These are phyloP conservation scores for Pygmarrhopalites habei DNA, from an alignment of 1,140 invertebrate genomes.

Conservation along the genomic window DNA sequence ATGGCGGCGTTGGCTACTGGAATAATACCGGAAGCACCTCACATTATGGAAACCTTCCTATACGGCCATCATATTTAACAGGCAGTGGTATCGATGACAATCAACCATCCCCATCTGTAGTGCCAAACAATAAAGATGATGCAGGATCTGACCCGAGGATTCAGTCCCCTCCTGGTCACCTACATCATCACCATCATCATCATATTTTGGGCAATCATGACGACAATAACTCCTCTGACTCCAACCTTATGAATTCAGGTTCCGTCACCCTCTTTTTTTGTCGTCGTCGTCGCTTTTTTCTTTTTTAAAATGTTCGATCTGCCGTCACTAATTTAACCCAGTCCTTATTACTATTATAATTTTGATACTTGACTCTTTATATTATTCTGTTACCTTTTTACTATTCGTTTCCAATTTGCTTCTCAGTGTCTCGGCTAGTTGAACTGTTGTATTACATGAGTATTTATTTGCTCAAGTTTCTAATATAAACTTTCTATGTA, in stretches of 20 bases:
- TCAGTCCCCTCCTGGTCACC: slow-evolving; percentile 14
- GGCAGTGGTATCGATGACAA: slow-evolving; percentile 34
- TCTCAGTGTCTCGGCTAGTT: too few relatives aligned
- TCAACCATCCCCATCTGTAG: slow-evolving; percentile 33
- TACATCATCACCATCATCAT: slow-evolving; percentile 15
- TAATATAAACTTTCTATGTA: too few relatives aligned
- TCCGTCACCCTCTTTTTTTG: background rate
- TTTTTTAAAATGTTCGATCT: too few relatives aligned
- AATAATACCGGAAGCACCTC: slow-evolving; percentile 50
- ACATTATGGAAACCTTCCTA: slow-evolving; percentile 55
- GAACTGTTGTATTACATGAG: too few relatives aligned
- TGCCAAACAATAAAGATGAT: slow-evolving; percentile 27
- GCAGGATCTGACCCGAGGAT: slow-evolving; percentile 8
- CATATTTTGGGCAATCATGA: slow-evolving; percentile 14
- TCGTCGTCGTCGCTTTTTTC: background rate
- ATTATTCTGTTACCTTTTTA: too few relatives aligned
- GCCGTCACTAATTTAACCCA: too few relatives aligned
- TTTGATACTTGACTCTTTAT: too few relatives aligned
- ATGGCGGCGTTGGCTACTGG: slow-evolving; percentile 50
- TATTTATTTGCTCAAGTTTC: too few relatives aligned
- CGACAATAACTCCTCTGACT: background rate
- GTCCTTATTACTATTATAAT: too few relatives aligned
- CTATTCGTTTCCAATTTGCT: too few relatives aligned
- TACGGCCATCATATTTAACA: slow-evolving; percentile 39
- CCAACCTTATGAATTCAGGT: slow-evolving; percentile 30